phyloP scores from a whole-genome alignment of 1,140 invertebrate species.

The Teleopsis dalmanni region DNA sequence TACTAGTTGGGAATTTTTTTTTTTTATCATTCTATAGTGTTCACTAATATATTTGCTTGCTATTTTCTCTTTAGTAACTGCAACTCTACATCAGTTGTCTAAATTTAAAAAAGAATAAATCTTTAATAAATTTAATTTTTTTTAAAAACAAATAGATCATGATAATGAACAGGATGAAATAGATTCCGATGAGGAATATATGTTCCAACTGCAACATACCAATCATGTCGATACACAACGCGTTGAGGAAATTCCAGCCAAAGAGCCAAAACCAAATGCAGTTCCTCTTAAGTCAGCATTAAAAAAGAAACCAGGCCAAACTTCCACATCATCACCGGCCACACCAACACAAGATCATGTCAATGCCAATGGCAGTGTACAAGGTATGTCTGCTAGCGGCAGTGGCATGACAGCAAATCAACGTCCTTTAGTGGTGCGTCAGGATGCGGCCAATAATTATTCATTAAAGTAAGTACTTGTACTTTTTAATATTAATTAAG shows the following conservation, averaged over 20 bases:
- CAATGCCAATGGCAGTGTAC: conserved; percentile 12
- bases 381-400: conserved; percentile 20
- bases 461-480: conserved; percentile 56
- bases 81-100: too few relatives aligned
- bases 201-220: conserved; percentile 48
- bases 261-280: conserved; percentile 79
- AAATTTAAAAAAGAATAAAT: too few relatives aligned
- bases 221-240: conserved; percentile 64
- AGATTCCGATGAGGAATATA: conserved; percentile 47
- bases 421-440: conserved; percentile 58
- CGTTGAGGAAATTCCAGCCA: conserved; percentile 83
- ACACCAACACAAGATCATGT: conserved; percentile 70
- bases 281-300: conserved; percentile 86
- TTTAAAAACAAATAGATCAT: conserved; percentile 23
- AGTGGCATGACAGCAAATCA: conserved; percentile 27
- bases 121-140: too few relatives aligned
- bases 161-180: conserved; percentile 48
- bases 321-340: conserved; percentile 38
- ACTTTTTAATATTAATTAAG: not conserved
- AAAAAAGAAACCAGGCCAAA: conserved; percentile 68
- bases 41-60: too few relatives aligned
- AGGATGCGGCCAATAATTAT: conserved; percentile 53
- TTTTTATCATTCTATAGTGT: too few relatives aligned
- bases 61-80: too few relatives aligned
- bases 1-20: too few relatives aligned